Evolutionary conservation across 2,113 vertebrate species (phyloP).

Genomic region (Eolophus roseicapilla): DNA sequence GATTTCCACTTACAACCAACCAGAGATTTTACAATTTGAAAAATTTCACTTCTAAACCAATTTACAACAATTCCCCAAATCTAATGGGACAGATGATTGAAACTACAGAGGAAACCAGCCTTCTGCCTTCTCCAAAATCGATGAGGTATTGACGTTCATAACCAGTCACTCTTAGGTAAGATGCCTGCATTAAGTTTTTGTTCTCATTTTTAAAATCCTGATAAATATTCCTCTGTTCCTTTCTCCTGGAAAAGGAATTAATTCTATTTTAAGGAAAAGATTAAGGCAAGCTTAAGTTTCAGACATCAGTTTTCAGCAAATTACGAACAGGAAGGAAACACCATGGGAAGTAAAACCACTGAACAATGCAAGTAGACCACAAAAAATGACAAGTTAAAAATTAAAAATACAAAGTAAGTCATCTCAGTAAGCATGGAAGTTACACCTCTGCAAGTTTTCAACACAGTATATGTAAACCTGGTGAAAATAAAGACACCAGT

Average conservation of each 20-base stretch:
- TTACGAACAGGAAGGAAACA: background rate
- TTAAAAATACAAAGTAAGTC: background rate
- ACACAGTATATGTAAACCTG: background rate
- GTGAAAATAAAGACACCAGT: background rate
- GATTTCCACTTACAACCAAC: constrained; percentile 10
- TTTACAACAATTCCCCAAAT: background rate
- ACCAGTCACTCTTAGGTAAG: background rate
- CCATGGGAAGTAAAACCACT: background rate
- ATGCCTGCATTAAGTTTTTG: background rate
- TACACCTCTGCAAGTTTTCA: background rate
- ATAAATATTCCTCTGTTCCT: background rate
- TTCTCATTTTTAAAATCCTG: background rate
- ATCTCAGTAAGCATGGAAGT: background rate
- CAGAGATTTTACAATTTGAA: background rate
- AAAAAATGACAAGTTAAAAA: background rate
- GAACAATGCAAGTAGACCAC: background rate
- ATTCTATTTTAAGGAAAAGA: constrained; percentile 13
- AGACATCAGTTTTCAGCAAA: background rate
- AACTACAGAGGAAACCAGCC: background rate
- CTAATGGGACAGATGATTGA: constrained; percentile 5
- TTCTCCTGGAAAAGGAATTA: background rate
- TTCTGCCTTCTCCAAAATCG: background rate
- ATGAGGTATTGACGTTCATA: background rate
- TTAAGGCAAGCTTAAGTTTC: background rate
- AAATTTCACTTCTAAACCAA: constrained; percentile 39